Evolutionary conservation across 2,888 invertebrate species (phyloP), one percentile per base, ranked within the genome.

Genomic region (Tupiocoris notatus): DNA sequence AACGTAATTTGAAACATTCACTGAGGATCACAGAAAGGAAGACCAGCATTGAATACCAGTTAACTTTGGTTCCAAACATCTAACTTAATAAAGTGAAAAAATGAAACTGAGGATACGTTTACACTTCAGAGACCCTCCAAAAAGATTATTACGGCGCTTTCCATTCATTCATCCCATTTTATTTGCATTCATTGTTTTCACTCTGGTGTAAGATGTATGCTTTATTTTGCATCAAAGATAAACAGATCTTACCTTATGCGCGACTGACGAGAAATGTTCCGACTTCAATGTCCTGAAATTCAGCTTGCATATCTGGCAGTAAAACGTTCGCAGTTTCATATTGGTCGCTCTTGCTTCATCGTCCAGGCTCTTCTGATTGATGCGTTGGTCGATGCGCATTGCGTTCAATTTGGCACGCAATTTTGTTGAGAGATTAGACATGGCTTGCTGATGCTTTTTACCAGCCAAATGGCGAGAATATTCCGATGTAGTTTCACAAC

Each of bases 371-470:
- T 91, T 89, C 84, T 94, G 94, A 2, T 92, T 90, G 70, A 90
- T 90, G 76, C 94, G 89, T 83, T 94, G 94, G 0, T 91, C 88
- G 78, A 90, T 88, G 76, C 94, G 89, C 91, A 94, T 91, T 81
- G 91, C 89, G 78, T 90, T 87, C 81, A 93, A 84, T 82, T 91
- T 90, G 70, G 89, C 88, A 83, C 92, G 91, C 83, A 92, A 92
- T 9, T 90, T 90, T 70, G 90, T 86, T 17, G 92, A 91, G 80
- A 93, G 89, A 62, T 87, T 88, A 74, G 90, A 87, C 91, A 94
- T 91, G 0, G 91, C 89, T 22, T 89, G 86, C 81, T 90, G 88
- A 83, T 94, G 94, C 79, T 87, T 88, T 73, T 89, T 87, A 62
- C 91, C 89, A 82, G 88, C 87, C 82, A 94, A 85, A 84, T 94